Evolutionary conservation across 2,113 vertebrate species (phyloP), one percentile per base, ranked within the genome.

Genomic region (Megaceryle torquata): DNA sequence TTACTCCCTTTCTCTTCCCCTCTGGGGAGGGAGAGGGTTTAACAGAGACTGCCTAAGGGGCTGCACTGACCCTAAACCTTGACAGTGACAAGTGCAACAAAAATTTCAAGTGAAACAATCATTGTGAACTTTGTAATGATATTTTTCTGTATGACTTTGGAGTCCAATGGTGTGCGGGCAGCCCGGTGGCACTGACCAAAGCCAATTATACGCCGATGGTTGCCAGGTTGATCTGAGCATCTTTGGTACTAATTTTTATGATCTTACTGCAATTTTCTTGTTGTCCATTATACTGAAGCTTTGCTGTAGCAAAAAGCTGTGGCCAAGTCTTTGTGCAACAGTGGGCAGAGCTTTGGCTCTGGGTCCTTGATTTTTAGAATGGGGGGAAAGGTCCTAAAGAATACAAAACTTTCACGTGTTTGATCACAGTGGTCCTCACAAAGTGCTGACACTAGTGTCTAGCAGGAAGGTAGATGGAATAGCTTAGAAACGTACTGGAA

Each of bases 361-460:
- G 4, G 46, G 92, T 84, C 97, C 97, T 97, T 97, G 97, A 94
- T 96, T 96, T 97, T 97, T 96, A 88, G 96, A 93, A 94, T 10
- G 28, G 44, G 90, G 92, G 76, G 93, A 91, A 97, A 96, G 78
- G 97, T 97, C 91, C 48, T 80, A 64, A 92, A 91, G 43, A 61
- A 86, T 82, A 60, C 17, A 7, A 86, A 96, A 77, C 46, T n/a
- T 59, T 35, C 31, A 13, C 37, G 84, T 80, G 13, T 80, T 91
- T 96, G 59, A 51, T 75, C 50, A 21, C 82, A 82, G 35, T 28
- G 11, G 5, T 74, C 51, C 24, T 92, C 69, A 82, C 88, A 75
- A 71, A 89, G 72, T 96, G 86, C 91, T 96, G 83, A 93, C 67
- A 25, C n/a, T 7, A 7, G 25, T 15, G 19, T 46, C 92, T 75